Conservation (phyloP, 2,113 vertebrate genomes). For the Oxygymnocypris stewartii region DNA sequence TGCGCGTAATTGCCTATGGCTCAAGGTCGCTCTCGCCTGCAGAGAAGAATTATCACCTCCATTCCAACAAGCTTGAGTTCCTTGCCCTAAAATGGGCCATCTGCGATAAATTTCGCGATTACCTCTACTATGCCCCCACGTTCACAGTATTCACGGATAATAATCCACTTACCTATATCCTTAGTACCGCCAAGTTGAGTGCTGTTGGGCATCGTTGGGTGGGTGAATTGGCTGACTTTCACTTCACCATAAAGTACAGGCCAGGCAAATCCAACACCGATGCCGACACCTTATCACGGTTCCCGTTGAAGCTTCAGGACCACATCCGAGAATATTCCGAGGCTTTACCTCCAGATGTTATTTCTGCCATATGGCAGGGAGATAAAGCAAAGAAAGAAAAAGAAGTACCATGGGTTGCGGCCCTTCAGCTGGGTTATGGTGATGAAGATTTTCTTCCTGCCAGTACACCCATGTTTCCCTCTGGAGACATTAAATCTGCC, state of each 20-base stretch:
- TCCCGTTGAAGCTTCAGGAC: not conserved
- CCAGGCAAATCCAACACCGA: not conserved
- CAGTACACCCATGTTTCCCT: not conserved
- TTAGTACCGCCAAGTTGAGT: not conserved
- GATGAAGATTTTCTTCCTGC: not conserved
- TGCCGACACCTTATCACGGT: not conserved
- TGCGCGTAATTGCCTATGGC: not conserved
- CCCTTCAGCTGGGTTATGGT: not conserved
- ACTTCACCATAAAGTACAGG: not conserved
- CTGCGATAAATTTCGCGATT: not conserved
- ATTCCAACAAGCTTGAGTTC: not conserved
- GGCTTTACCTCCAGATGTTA: not conserved
- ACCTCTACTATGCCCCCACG: not conserved
- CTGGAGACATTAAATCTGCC: not conserved
- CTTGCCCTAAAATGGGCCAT: not conserved
- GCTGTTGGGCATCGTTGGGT: not conserved
- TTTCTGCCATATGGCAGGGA: conserved; percentile 34
- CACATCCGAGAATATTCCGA: not conserved
- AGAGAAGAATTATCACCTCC: conserved; percentile 21
- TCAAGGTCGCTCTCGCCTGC: conserved; percentile 19
- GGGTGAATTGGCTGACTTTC: not conserved
- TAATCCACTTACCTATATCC: not conserved
- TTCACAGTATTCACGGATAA: not conserved
- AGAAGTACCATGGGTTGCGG: conserved; percentile 25
- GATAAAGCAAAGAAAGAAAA: not conserved